Evolutionary conservation across 2,888 invertebrate species (phyloP).

Genomic region (Agrotis exclamationis): DNA sequence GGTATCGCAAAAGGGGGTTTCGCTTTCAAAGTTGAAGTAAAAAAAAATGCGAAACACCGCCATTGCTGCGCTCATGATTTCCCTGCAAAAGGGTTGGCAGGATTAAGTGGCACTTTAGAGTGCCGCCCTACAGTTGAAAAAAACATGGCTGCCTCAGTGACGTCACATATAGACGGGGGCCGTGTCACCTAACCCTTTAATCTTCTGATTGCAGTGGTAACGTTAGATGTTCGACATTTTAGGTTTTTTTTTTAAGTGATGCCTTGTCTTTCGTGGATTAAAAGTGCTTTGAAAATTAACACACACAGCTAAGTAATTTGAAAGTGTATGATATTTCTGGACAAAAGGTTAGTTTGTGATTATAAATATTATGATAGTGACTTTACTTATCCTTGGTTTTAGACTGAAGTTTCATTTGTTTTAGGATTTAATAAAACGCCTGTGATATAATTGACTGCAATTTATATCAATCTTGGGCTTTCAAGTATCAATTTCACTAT

Average conservation of each 20-base stretch:
- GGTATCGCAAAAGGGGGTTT: constrained; percentile 81
- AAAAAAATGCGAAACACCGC: constrained; percentile 74
- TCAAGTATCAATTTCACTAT: no score
- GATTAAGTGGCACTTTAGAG: constrained; percentile 87
- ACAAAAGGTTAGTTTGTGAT: background rate
- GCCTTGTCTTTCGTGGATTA: constrained; percentile 13
- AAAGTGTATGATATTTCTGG: background rate
- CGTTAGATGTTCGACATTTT: constrained; percentile 25
- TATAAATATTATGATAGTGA: background rate
- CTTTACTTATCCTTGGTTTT: no score
- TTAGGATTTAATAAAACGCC: no score
- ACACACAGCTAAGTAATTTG: background rate
- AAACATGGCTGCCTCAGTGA: constrained; percentile 76
- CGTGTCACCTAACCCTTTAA: constrained; percentile 81
- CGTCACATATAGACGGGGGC: constrained; percentile 62
- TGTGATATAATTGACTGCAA: no score
- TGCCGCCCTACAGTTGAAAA: constrained; percentile 85
- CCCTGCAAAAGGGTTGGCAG: constrained; percentile 85
- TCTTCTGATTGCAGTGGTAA: constrained; percentile 79
- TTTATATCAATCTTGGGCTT: no score
- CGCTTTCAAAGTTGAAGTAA: constrained; percentile 85
- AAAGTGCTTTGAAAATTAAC: constrained; percentile 6
- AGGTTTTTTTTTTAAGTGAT: constrained; percentile 8
- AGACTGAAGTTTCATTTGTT: no score
- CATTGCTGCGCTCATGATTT: constrained; percentile 88